Evolutionary conservation across 2,888 invertebrate genomes (phyloP), one percentile per base, ranked within the genome.

Genomic region (Mesorhabditis spiculigera): DNA sequence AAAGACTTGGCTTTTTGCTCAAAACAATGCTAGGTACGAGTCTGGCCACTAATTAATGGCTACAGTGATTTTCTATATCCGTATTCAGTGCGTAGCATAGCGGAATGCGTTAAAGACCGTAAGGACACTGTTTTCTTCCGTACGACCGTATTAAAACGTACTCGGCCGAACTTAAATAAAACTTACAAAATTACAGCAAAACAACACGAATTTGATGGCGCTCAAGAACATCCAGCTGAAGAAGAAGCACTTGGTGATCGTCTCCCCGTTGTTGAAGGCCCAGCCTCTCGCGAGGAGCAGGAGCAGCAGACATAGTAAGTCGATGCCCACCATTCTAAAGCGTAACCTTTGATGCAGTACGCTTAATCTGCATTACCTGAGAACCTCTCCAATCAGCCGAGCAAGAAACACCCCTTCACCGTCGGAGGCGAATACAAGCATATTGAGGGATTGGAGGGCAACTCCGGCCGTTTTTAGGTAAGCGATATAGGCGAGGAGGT

Each of bases 121-220:
- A 28, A 28, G 28, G 28, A 28, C 28, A 28, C 28, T 28, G 3
- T 28, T 28, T 28, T 28, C 28, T 28, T 28, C 28, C 28, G 28
- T 28, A 28, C 28, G 28, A 28, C 28, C 28, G 28, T 28, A 28
- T 28, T 28, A 28, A 28, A 50, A 2, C n/a, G 2, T n/a, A 50
- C 8, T 50, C n/a, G 10, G 41, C 6, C 10, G 44, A 10, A 13
- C 8, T 8, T 6, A 6, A 6, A 8, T 0, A 62, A 68, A 45
- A 89, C 91, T 90, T 89, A 96, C 96, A 90, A 93, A 91, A 88
- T 95, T 95, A 94, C 95, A 95, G 70, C 95, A 92, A 87, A 95
- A 96, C 3, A 96, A 90, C 72, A 95, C 89, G 85, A 94, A 91
- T 87, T 95, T 94, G 45, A 94, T 92, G 71, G 93, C 90, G 66